Conservation (phyloP, 35 echinoderm and acorn worm species). For the Strongylocentrotus purpuratus region DNA sequence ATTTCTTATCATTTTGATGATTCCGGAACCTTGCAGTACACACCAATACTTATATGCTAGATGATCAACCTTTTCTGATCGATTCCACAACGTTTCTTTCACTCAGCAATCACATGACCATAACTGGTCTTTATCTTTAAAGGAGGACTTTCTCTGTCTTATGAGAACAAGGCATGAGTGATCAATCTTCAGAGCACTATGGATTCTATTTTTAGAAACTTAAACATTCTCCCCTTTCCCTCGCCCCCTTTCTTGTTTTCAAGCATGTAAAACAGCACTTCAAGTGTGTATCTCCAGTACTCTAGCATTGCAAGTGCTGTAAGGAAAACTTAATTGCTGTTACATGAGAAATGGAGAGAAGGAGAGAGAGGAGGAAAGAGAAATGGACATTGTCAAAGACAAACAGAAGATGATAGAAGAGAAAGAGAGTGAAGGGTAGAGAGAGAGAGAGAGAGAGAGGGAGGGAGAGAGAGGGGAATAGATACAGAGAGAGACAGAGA, state of each 20-base stretch:
- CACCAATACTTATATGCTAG: no score
- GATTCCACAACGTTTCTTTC: no score
- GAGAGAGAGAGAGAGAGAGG: no score
- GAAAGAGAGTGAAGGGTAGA: no score
- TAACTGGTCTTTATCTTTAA: no score
- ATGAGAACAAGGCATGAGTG: neutral
- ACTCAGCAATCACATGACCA: no score
- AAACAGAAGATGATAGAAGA: neutral
- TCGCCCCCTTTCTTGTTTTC: neutral
- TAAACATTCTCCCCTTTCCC: neutral
- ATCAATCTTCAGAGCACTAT: neutral
- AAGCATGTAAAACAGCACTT: slow-evolving; percentile 3
- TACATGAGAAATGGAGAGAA: neutral
- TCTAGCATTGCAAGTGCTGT: neutral
- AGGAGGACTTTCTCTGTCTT: no score
- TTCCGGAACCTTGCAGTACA: no score
- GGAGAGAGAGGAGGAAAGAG: neutral
- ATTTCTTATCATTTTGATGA: no score
- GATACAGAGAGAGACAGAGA: no score
- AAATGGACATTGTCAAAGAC: neutral
- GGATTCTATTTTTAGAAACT: neutral
- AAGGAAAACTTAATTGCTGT: neutral
- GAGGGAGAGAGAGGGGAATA: no score
- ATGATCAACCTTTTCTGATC: no score
- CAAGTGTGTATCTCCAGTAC: neutral